Conservation (phyloP, 2,888 invertebrate genomes). For the Scaptomyza polygonia region DNA sequence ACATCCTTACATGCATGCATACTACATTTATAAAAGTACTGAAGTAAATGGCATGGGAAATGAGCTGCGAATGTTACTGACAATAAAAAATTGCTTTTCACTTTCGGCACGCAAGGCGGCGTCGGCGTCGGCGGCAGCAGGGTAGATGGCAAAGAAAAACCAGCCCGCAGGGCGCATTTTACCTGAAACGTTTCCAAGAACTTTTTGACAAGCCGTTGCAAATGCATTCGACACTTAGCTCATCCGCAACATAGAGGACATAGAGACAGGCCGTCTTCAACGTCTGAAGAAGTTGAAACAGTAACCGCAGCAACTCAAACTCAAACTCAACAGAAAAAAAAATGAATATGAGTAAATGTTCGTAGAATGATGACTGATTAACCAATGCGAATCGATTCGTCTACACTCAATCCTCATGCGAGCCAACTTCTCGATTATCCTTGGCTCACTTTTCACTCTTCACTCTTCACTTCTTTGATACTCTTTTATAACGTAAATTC, state of each 20-base stretch:
- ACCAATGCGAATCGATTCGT: constrained; percentile 72
- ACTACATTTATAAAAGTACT: constrained; percentile 1
- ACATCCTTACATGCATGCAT: constrained; percentile 6
- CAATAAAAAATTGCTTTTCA: constrained; percentile 39
- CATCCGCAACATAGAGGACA: constrained; percentile 25
- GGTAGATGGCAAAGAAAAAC: constrained; percentile 10
- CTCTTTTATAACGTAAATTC: constrained; percentile 51
- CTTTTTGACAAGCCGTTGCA: constrained; percentile 38
- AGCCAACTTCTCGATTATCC: constrained; percentile 45
- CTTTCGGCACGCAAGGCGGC: constrained; percentile 17
- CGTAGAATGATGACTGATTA: constrained; percentile 67
- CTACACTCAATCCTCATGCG: constrained; percentile 60
- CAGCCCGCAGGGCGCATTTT: background rate
- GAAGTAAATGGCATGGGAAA: constrained; percentile 31
- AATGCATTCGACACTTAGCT: constrained; percentile 49
- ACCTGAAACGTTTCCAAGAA: constrained; percentile 35
- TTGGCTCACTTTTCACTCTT: constrained; percentile 10
- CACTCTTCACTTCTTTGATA: background rate
- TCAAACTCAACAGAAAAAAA: background rate
- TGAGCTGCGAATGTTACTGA: constrained; percentile 34
- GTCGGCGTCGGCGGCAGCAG: constrained; percentile 1
- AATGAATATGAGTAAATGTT: constrained; percentile 21
- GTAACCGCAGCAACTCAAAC: constrained; percentile 12
- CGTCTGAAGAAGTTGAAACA: background rate
- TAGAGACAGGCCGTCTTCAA: background rate